These are phyloP conservation scores for Leptopilina syphax DNA, from an alignment of 2,888 invertebrate species.

Conservation along the genomic window DNA sequence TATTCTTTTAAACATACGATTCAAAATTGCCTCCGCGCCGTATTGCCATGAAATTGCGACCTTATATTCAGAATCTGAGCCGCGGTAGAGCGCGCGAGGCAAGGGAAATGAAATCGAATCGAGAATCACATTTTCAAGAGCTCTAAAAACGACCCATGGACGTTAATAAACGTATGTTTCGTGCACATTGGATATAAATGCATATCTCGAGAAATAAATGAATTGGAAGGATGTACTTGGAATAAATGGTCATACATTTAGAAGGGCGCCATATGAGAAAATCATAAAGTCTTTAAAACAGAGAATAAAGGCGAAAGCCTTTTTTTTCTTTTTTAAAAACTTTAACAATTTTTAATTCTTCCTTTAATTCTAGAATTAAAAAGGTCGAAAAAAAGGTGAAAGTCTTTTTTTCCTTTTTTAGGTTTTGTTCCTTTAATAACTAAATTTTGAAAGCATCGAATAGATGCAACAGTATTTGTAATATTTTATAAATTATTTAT, in stretches of 20 bases:
- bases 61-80: conserved; percentile 23
- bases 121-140: neutral
- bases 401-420: too few relatives aligned
- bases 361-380: too few relatives aligned
- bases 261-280: neutral
- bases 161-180: conserved; percentile 14
- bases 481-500: too few relatives aligned
- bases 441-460: too few relatives aligned
- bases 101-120: neutral
- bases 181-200: conserved; percentile 1
- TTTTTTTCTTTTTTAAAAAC: too few relatives aligned
- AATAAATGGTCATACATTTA: neutral
- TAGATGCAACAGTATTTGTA: too few relatives aligned
- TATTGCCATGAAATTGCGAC: conserved; percentile 14
- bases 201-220: conserved; percentile 8
- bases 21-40: neutral
- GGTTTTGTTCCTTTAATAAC: too few relatives aligned
- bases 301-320: too few relatives aligned
- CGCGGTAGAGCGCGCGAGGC: neutral
- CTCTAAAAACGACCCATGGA: conserved; percentile 5
- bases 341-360: too few relatives aligned
- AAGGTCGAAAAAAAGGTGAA: too few relatives aligned
- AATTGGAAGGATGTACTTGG: neutral
- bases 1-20: conserved; percentile 22
- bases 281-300: too few relatives aligned